A percentile compares a stretch with the other conserved stretches of the same genome.
Conservation (phyloP, 2,888 invertebrate genomes). For the Oligia latruncula region DNA sequence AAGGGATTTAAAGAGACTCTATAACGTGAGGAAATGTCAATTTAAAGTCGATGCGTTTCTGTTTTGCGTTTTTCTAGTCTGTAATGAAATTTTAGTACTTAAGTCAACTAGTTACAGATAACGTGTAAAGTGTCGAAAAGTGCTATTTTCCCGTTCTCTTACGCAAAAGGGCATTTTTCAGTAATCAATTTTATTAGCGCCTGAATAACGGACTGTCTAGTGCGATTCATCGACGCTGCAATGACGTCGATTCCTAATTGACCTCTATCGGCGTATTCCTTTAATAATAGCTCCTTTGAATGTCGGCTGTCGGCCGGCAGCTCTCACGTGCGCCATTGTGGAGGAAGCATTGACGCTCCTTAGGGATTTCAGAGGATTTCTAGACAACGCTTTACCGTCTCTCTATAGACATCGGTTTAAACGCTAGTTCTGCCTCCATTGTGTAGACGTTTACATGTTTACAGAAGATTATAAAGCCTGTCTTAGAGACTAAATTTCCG, state of each 20-base stretch:
- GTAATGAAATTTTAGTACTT: neutral
- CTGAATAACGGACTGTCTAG: slow-evolving; percentile 43
- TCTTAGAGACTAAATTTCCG: slow-evolving; percentile 57
- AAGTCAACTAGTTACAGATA: neutral
- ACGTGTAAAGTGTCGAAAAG: neutral
- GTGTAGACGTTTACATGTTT: slow-evolving; percentile 69
- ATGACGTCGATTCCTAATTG: slow-evolving; percentile 79
- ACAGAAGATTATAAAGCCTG: slow-evolving; percentile 67
- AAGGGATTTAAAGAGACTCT: slow-evolving; percentile 84
- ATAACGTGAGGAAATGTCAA: slow-evolving; percentile 79
- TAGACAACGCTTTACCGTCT: slow-evolving; percentile 75
- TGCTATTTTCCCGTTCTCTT: neutral
- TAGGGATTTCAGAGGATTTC: slow-evolving; percentile 83
- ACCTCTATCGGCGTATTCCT: slow-evolving; percentile 81
- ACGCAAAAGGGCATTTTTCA: neutral
- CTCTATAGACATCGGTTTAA: slow-evolving; percentile 71
- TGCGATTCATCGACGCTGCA: slow-evolving; percentile 55
- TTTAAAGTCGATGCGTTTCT: slow-evolving; percentile 73
- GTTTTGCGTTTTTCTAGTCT: slow-evolving; percentile 34
- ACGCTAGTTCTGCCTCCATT: slow-evolving; percentile 71
- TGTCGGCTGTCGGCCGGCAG: slow-evolving; percentile 75
- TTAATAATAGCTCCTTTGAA: slow-evolving; percentile 85
- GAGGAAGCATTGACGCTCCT: slow-evolving; percentile 80
- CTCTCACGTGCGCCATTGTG: slow-evolving; percentile 81
- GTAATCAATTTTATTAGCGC: neutral